A percentile compares a stretch with the other conserved stretches of the same genome.
Conservation (phyloP, 92 coral and sea anemone species). For the Chrysogorgia sp. region DNA sequence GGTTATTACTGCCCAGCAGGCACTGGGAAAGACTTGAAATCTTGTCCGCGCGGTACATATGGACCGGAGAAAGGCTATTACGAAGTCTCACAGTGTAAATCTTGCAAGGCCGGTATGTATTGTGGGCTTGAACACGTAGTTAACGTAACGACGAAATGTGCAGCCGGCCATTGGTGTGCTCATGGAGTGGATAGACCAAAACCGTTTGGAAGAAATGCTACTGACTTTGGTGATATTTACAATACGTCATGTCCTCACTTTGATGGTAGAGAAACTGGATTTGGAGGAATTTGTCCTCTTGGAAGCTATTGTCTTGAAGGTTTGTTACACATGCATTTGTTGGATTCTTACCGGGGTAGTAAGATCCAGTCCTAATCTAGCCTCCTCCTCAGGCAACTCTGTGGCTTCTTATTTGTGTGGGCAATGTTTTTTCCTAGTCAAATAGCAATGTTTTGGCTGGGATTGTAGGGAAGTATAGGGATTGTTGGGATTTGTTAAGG, state of each 20-base stretch:
- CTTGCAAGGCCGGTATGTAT: conserved; percentile 91
- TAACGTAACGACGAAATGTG: conserved; percentile 76
- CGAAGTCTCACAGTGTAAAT: conserved; percentile 77
- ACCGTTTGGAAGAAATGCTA: conserved; percentile 77
- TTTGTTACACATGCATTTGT: neutral
- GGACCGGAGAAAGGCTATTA: conserved; percentile 83
- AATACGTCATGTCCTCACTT: conserved; percentile 84
- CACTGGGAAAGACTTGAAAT: conserved; percentile 83
- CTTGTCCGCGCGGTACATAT: conserved; percentile 97
- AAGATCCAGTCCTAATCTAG: too few relatives aligned
- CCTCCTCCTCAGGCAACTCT: too few relatives aligned
- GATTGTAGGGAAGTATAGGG: too few relatives aligned
- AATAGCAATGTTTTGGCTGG: too few relatives aligned
- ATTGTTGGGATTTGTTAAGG: too few relatives aligned
- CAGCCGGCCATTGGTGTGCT: conserved; percentile 93
- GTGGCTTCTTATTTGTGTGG: too few relatives aligned
- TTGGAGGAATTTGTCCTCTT: conserved; percentile 91
- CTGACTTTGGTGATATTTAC: conserved; percentile 49
- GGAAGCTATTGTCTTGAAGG: conserved; percentile 78
- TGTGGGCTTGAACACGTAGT: conserved; percentile 78
- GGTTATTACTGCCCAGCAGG: conserved; percentile 94
- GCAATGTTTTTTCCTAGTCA: too few relatives aligned
- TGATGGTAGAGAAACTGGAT: conserved; percentile 92
- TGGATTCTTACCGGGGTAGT: too few relatives aligned
- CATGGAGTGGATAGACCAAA: conserved; percentile 88